Conservation (phyloP, 1,140 invertebrate species). For the Aethina tumida region DNA sequence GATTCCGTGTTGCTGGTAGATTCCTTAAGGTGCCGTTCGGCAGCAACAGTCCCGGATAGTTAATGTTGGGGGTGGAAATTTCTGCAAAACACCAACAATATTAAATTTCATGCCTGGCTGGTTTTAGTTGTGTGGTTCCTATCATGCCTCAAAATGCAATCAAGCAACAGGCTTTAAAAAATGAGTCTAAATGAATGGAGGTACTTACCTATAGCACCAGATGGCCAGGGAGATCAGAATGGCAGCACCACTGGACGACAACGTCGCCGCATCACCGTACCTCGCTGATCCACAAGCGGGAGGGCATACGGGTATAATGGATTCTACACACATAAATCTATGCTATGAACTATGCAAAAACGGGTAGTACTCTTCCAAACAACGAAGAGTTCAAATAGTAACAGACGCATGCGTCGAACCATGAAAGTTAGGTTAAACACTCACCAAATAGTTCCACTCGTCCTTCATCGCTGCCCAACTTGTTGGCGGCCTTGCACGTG, state of each 20-base stretch:
- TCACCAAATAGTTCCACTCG: constrained; percentile 75
- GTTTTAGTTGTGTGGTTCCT: not conserved
- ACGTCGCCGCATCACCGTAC: constrained; percentile 29
- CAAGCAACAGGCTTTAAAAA: not conserved
- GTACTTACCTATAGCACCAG: constrained; percentile 28
- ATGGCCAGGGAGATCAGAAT: constrained; percentile 26
- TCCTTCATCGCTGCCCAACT: constrained; percentile 68
- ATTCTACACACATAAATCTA: constrained; percentile 50
- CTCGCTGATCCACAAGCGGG: constrained; percentile 71
- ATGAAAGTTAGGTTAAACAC: constrained; percentile 25
- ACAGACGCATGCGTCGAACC: not conserved
- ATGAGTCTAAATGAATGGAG: not conserved
- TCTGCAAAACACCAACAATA: constrained; percentile 42
- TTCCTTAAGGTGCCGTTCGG: constrained; percentile 8
- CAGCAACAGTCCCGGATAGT: constrained; percentile 46
- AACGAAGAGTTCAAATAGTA: not conserved
- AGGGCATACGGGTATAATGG: constrained; percentile 83
- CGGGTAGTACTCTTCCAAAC: not conserved
- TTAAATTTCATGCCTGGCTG: not conserved
- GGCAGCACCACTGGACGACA: constrained; percentile 26
- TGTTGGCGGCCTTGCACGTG: constrained; percentile 78
- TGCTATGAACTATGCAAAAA: not conserved
- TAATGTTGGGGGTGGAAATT: constrained; percentile 59
- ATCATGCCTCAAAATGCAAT: not conserved
- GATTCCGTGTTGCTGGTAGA: no score